These are phyloP conservation scores for Nemopilema nomurai DNA, from an alignment of 30 jellyfish, hydroid and myxozoan genomes.

Conservation along the genomic window DNA sequence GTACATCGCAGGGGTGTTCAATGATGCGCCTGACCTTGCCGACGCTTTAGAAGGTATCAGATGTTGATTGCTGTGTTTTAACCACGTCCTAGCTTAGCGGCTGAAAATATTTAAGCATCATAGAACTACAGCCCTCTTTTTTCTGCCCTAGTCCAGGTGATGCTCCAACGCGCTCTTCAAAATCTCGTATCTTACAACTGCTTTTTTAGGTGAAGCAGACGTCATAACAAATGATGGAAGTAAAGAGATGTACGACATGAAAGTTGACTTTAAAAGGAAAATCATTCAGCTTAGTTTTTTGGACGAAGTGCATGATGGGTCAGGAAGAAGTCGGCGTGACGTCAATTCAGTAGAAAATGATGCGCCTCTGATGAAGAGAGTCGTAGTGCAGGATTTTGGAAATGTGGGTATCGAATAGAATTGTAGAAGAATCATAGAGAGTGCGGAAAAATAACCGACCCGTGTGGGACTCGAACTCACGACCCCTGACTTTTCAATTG, in stretches of 20 bases:
- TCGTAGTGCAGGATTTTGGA: slow-evolving; percentile 48
- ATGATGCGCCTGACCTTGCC: slow-evolving; percentile 49
- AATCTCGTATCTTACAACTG: no score
- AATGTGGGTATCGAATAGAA: slow-evolving; percentile 19
- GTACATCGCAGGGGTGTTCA: slow-evolving; percentile 51
- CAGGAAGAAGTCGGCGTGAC: slow-evolving; percentile 17
- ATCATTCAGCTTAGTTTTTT: slow-evolving; percentile 30
- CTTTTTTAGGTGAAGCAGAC: slow-evolving; percentile 44
- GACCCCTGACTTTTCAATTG: no score
- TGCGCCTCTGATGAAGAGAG: slow-evolving; percentile 2
- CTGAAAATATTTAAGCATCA: background rate
- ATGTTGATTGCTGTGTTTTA: background rate
- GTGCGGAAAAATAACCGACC: no score
- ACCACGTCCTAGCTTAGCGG: background rate
- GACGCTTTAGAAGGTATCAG: slow-evolving; percentile 52
- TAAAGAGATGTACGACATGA: slow-evolving; percentile 34
- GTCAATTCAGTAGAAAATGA: slow-evolving; percentile 4
- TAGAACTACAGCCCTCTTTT: background rate
- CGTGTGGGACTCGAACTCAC: no score
- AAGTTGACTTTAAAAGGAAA: slow-evolving; percentile 37
- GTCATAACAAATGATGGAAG: slow-evolving; percentile 26
- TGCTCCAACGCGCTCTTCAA: no score
- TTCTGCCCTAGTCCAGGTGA: background rate
- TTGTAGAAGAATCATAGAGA: no score
- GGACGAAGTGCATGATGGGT: background rate